Base-by-base conservation (phyloP, 1,140 invertebrate genomes). In the Atta colombica region DNA sequence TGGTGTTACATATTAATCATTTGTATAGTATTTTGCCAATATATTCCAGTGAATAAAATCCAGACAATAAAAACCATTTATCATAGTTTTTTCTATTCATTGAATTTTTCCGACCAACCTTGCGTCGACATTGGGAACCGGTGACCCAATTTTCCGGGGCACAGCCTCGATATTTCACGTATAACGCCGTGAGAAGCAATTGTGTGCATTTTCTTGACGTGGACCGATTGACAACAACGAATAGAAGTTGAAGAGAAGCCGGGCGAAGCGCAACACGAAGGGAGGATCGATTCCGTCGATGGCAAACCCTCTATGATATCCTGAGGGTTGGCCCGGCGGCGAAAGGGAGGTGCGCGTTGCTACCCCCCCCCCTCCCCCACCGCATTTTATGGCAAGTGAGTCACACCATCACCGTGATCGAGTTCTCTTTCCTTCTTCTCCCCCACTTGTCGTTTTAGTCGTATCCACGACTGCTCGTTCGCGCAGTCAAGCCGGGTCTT, bases 351-450 rank as follows among this genome's bases (percentile, higher is more conserved):
- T 85, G 10, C 25, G 7, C 31, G 31, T 61, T 45, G 35, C 16
- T 18, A n/a, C 6, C 7, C 14, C 49, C 49, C 31, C 28, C 28
- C 28, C 28, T 2, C 2, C 28, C 7, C 10, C 45, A 12, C 1
- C 63, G 31, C 60, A 14, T 91, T 91, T 91, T 91, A 91, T 91
- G 88, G 90, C 90, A 91, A 91, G 90, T 91, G 90, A 91, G 74
- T 91, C 90, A 91, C 89, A 66, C 75, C 68, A 55, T 35, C 75
- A 25, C 12, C 61, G 55, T 45, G 49, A 60, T 53, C 66, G 45
- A 58, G 14, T 69, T 55, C 45, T 74, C 39, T 68, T n/a, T 3
- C 21, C 5, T 45, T n/a, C 18, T 51, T 28, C 21, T 49, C 53
- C 61, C 49, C 61, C 21, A 28, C 81, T 45, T 21, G 69, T 71